phyloP scores from a whole-genome alignment of 2,797 vertebrate genomes.

The Pipistrellus pipistrellus region DNA sequence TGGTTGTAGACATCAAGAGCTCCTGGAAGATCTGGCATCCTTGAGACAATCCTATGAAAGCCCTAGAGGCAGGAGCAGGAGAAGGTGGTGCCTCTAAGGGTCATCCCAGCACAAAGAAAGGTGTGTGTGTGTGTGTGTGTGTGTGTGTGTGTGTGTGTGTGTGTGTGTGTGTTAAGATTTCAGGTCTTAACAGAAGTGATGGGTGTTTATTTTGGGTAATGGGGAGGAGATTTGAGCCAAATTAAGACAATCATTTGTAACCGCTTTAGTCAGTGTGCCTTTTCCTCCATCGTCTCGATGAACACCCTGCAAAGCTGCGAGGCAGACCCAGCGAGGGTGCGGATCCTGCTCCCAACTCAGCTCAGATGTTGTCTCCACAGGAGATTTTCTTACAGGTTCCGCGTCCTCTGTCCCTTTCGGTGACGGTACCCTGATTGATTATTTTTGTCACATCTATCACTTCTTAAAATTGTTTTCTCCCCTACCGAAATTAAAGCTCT shows the following conservation, averaged over 20 bases:
- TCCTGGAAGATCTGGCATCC: neutral
- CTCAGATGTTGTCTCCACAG: neutral
- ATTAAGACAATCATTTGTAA: neutral
- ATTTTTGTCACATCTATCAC: neutral
- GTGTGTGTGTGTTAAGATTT: neutral
- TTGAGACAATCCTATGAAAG: neutral
- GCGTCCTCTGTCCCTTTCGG: neutral
- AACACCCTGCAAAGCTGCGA: neutral
- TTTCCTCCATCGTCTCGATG: neutral
- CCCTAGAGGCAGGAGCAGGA: neutral
- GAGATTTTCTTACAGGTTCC: neutral
- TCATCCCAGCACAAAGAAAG: constrained; percentile 1
- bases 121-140: neutral
- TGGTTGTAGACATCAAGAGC: constrained; percentile 1
- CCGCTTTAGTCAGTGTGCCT: neutral
- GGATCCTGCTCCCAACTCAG: neutral
- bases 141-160: neutral
- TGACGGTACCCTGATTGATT: neutral
- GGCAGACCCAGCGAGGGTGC: neutral
- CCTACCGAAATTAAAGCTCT: neutral
- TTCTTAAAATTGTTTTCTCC: constrained; percentile 60
- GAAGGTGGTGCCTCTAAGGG: neutral
- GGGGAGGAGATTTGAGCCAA: neutral
- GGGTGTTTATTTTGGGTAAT: neutral
- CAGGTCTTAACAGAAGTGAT: neutral